Conservation (phyloP, 2,888 invertebrate species). For the Cosmia pyralina region DNA sequence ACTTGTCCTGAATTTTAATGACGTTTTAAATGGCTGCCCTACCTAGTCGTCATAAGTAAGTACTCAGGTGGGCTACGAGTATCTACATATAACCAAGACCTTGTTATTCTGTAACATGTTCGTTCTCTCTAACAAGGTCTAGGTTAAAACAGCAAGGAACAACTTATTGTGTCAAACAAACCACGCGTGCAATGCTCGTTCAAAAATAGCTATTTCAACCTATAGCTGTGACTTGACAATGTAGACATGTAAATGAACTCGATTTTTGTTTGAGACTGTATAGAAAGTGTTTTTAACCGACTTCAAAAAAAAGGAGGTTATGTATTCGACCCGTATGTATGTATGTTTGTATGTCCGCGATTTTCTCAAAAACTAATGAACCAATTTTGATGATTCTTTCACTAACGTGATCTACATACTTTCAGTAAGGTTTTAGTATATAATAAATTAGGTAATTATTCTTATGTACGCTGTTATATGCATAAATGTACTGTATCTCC, state of each 20-base stretch:
- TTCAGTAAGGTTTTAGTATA: no score
- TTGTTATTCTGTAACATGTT: conserved; percentile 17
- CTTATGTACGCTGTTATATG: no score
- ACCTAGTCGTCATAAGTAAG: neutral
- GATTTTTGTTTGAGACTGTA: neutral
- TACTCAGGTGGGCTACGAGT: conserved; percentile 6
- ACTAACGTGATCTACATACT: no score
- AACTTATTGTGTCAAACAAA: conserved; percentile 14
- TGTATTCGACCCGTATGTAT: no score
- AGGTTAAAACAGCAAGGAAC: conserved; percentile 27
- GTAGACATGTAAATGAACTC: conserved; percentile 11
- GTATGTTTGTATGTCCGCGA: no score
- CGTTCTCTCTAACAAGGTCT: conserved; percentile 37
- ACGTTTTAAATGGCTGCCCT: conserved; percentile 1
- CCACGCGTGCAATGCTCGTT: conserved; percentile 20
- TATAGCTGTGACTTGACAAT: conserved; percentile 1
- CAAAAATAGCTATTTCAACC: conserved; percentile 26
- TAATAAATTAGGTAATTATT: no score
- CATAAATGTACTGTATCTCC: no score
- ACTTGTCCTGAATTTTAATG: neutral
- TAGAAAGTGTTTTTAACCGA: no score
- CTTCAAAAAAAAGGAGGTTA: no score
- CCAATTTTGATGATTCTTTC: no score
- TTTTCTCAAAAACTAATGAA: no score
- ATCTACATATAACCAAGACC: conserved; percentile 20